Evolutionary conservation across 2,888 invertebrate species (phyloP), one percentile per base, ranked within the genome.

Genomic region (Agriopis marginaria): DNA sequence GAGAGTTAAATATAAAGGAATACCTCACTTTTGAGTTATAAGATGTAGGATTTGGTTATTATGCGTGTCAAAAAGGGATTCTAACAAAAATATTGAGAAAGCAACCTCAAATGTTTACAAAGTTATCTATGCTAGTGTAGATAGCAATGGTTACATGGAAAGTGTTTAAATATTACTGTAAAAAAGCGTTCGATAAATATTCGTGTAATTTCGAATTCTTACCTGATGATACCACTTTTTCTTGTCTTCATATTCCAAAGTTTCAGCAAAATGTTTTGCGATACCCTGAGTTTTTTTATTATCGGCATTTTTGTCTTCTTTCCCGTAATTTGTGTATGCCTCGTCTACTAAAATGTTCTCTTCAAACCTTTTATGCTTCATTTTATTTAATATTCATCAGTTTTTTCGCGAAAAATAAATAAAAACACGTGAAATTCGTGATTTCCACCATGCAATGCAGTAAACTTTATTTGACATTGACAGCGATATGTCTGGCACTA

Each of bases 171-270:
- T 3, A 45, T n/a, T 40, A 58, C 42, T 56, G 49, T 14, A 12
- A 12, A 59, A 8, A 11, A 8, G 9, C 12, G 14, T 53, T 47
- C 12, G 12, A 3, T 45, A 32, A 23, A 45, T 4, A 8, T 12
- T 53, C 32, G 10, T 11, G 39, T 40, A 23, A 54, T 59, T 42
- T 44, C 62, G 56, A 73, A 75, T 42, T 32, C 45, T 82, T 91
- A 95, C 95, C 88, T 96, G 95, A 72, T 96, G 94, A 82, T 95
- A 96, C 96, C 96, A 97, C 82, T 96, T 96, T 84, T 94, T 94
- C 73, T 92, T 91, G 59, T 94, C 95, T 53, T 91, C 93, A 81
- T 91, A 93, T 76, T 95, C 95, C 44, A 94, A 86, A 63, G 88
- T 91, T 81, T 94, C 91, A 47, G 94, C 94, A 70, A 94, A 92